Percentiles rank a stretch among this genome's conserved stretches.
These are phyloP conservation scores for Drosophila infuscata DNA, from an alignment of 2,888 invertebrate species.

Conservation along the genomic window DNA sequence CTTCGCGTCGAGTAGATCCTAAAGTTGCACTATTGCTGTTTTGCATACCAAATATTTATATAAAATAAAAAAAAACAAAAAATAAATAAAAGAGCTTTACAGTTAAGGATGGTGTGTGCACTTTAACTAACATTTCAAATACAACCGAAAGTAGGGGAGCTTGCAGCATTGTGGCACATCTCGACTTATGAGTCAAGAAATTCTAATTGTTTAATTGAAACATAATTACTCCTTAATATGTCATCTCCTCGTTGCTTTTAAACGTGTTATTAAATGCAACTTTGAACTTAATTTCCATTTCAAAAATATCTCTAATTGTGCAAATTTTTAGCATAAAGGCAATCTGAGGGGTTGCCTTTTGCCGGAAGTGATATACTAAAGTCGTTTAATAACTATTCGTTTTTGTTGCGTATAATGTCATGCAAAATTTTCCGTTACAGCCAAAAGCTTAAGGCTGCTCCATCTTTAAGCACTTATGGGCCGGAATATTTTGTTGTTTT, in stretches of 20 bases:
- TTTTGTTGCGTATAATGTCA: not conserved
- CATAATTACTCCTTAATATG: not conserved
- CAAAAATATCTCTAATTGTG: not conserved
- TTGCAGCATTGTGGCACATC: conserved; percentile 4
- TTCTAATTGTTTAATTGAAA: not conserved
- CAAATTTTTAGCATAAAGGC: not conserved
- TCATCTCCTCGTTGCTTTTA: not conserved
- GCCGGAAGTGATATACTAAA: not conserved
- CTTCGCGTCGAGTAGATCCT: conserved; percentile 38
- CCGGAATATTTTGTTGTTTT: conserved; percentile 36
- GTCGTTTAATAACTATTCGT: not conserved
- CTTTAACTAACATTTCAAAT: conserved; percentile 30
- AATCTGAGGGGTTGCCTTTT: not conserved
- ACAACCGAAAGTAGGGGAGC: conserved; percentile 2
- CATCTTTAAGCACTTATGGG: conserved; percentile 25
- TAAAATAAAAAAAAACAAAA: not conserved
- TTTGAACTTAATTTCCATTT: not conserved
- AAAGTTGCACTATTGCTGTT: conserved; percentile 40
- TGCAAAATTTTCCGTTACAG: conserved; percentile 11
- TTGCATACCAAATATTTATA: conserved; percentile 33
- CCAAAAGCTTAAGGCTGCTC: conserved; percentile 4
- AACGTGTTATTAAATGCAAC: not conserved
- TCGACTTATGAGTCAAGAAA: not conserved
- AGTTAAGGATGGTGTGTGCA: conserved; percentile 11
- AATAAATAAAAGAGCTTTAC: conserved; percentile 5